These are phyloP conservation scores for Acanthisitta chloris DNA, from an alignment of 2,113 vertebrate species.

Conservation along the genomic window DNA sequence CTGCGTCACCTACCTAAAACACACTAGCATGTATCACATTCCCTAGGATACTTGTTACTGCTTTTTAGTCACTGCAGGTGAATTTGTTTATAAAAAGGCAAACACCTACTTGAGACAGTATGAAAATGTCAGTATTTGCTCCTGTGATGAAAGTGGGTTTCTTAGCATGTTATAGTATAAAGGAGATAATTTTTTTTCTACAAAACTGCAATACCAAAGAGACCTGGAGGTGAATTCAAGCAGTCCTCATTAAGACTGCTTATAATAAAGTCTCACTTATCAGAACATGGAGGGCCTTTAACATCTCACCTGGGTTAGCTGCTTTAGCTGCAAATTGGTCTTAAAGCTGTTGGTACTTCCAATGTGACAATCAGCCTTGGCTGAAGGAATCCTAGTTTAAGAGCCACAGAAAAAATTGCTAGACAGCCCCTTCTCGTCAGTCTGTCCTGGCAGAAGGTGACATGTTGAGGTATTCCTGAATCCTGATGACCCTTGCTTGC, in stretches of 20 bases:
- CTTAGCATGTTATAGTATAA: neutral
- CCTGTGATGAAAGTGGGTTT: neutral
- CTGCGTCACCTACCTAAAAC: neutral
- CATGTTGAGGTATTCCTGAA: neutral
- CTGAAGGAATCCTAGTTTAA: neutral
- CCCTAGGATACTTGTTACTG: neutral
- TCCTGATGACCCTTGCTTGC: neutral
- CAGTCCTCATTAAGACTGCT: neutral
- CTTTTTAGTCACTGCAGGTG: neutral
- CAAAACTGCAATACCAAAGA: neutral
- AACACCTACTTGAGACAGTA: neutral
- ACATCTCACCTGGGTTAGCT: neutral
- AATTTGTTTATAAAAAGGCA: slow-evolving; percentile 18
- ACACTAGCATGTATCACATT: neutral
- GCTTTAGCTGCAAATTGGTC: neutral
- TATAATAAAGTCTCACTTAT: neutral
- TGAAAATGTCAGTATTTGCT: neutral
- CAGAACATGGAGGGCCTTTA: neutral
- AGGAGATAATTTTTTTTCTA: neutral
- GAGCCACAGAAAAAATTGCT: neutral
- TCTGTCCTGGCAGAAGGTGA: neutral
- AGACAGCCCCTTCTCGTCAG: neutral
- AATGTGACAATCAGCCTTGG: neutral
- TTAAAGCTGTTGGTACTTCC: neutral
- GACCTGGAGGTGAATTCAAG: neutral